Evolutionary conservation across 92 coral and sea anemone species (phyloP), one percentile per base, ranked within the genome.

Genomic region (Nematostella vectensis): DNA sequence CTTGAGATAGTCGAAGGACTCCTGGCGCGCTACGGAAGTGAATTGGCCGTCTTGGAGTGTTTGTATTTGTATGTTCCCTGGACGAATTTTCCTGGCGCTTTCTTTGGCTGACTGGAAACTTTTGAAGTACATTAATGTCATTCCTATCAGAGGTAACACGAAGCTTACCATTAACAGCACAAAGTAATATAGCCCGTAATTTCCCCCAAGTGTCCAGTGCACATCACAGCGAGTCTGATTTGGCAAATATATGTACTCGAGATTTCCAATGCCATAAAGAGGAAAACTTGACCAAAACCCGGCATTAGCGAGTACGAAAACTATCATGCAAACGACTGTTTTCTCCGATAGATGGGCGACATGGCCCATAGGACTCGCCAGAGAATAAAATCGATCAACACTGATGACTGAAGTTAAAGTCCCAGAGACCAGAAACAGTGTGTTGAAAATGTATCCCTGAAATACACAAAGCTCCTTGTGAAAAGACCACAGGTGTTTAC

Each of bases 331-430:
- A 13, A 71, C 30, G 24, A 80, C 54, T 40, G 70, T 75, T 31
- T 38, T 64, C 10, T 63, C 77, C 3, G 88, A 48, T 2, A 85
- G 51, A 17, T 71, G 69, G 0, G 78, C 84, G 0, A 82, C 79
- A 16, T 85, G 81, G 47, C 95, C 70, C 84, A 85, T 85, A 0
- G 95, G 95, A 50, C 70, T 80, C 3, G 88, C 69, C 27, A 85
- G 47, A 11, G 64, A 67, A 54, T 75, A 81, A 53, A 54, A 85
- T 33, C 88, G 63, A 50, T 85, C 95, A 42, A 85, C 71, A 1
- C 91, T 59, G 0, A 85, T 80, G 27, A 85, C 81, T 21, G 95
- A 80, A n/a, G 80, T 81, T 1, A 85, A 70, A 0, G 80, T 66
- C 3, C 76, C 88, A 3, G 95, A 70, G 0, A 81, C 61, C 9